Evolutionary conservation across 2,113 vertebrate species (phyloP).

Genomic region (Chroicocephalus ridibundus): DNA sequence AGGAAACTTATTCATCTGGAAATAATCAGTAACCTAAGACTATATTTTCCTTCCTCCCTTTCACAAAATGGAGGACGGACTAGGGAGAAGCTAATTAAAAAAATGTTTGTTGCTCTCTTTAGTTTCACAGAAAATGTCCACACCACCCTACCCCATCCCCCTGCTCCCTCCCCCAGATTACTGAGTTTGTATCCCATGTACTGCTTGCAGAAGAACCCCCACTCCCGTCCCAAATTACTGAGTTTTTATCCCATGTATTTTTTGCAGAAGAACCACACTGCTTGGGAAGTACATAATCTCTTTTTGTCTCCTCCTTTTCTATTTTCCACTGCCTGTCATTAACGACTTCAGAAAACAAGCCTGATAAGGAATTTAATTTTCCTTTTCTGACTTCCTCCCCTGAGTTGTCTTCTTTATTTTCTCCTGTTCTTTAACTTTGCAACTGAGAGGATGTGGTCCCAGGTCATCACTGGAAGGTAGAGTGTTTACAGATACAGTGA

Average conservation of each 20-base stretch:
- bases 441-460: background rate
- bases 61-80: background rate
- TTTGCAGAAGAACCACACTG: background rate
- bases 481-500: background rate
- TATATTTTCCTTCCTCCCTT: background rate
- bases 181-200: background rate
- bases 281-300: background rate
- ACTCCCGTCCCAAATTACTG: background rate
- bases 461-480: background rate
- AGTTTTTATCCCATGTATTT: background rate
- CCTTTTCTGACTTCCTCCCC: background rate
- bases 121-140: background rate
- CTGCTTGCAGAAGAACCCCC: background rate
- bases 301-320: background rate
- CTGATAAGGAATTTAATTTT: background rate
- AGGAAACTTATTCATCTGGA: background rate
- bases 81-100: background rate
- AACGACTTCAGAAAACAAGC: background rate
- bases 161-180: accelerated
- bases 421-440: background rate
- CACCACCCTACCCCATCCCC: accelerated
- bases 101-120: background rate
- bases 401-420: background rate
- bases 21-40: background rate
- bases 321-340: background rate